phyloP scores from a whole-genome alignment of 2,797 vertebrate genomes.

The Pseudomugil tenellus region DNA sequence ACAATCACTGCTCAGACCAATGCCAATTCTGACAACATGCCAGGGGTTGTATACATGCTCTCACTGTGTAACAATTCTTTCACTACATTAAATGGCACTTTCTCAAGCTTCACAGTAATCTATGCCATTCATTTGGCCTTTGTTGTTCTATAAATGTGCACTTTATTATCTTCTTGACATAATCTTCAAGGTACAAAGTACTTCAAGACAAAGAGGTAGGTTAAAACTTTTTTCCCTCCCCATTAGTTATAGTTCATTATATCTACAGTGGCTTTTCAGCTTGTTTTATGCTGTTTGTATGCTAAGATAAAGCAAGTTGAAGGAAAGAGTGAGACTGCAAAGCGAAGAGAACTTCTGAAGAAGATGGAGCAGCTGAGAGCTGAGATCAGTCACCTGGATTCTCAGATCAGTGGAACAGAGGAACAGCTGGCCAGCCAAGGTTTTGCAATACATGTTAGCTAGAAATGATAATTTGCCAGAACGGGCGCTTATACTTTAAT shows the following conservation, averaged over 20 bases:
- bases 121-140: background rate
- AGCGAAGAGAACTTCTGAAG: constrained; percentile 71
- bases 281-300: constrained; percentile 21
- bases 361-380: constrained; percentile 78
- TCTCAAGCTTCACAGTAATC: background rate
- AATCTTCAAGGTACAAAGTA: constrained; percentile 78
- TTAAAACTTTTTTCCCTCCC: background rate
- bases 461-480: background rate
- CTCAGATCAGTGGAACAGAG: constrained; percentile 79
- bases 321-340: constrained; percentile 71
- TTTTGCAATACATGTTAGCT: constrained; percentile 37
- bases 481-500: background rate
- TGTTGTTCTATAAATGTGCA: background rate
- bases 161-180: constrained; percentile 62
- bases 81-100: background rate
- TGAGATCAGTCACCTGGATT: constrained; percentile 81
- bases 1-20: background rate
- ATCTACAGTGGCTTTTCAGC: background rate
- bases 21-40: background rate
- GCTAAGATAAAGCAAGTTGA: constrained; percentile 68
- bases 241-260: background rate
- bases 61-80: background rate
- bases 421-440: constrained; percentile 78
- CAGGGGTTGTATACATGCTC: background rate
- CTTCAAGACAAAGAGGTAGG: constrained; percentile 82